These are phyloP conservation scores for Pomacea canaliculata DNA, from an alignment of 2,888 invertebrate species.

Conservation along the genomic window DNA sequence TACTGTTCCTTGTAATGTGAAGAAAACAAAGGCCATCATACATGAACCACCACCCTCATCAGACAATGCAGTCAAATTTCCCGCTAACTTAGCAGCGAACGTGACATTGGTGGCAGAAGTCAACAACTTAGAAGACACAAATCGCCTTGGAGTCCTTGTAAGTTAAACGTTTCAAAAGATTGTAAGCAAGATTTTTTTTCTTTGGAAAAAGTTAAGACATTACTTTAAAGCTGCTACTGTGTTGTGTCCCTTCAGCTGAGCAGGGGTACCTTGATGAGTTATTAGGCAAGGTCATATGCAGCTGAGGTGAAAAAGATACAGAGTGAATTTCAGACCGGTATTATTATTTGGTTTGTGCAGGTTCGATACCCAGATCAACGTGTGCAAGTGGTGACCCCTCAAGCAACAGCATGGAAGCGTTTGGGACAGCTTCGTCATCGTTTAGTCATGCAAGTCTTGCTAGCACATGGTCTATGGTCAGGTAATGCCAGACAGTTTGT, in stretches of 20 bases:
- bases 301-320: too few relatives aligned
- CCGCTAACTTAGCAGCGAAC: conserved; percentile 90
- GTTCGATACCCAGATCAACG: conserved; percentile 88
- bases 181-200: not conserved
- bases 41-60: conserved; percentile 87
- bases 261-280: too few relatives aligned
- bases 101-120: conserved; percentile 90
- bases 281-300: too few relatives aligned
- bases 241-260: too few relatives aligned
- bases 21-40: conserved; percentile 74
- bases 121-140: conserved; percentile 81
- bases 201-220: not conserved
- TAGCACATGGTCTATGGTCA: conserved; percentile 85
- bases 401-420: conserved; percentile 80
- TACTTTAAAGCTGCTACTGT: not conserved
- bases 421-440: conserved; percentile 71
- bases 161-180: not conserved
- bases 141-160: conserved; percentile 84
- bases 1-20: conserved; percentile 46
- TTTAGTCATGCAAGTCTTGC: conserved; percentile 85
- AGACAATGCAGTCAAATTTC: conserved; percentile 88
- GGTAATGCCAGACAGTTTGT: conserved; percentile 43
- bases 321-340: too few relatives aligned
- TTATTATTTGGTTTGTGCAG: conserved; percentile 38
- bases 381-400: conserved; percentile 85